These are phyloP conservation scores for Sinopyrophorus schimmeli DNA, from an alignment of 2,888 invertebrate species.

Conservation along the genomic window DNA sequence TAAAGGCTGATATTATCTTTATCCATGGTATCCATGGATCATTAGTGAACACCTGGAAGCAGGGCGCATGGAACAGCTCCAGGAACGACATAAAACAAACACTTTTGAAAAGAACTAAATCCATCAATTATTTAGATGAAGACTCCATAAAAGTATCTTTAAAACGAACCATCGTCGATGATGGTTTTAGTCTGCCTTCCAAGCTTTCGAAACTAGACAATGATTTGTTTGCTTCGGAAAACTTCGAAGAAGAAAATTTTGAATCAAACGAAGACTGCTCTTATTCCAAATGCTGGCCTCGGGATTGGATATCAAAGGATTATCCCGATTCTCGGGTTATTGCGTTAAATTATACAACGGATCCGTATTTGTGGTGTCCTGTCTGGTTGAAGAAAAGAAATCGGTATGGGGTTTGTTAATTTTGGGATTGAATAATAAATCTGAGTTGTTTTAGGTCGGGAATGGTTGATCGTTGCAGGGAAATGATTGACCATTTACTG, in stretches of 20 bases:
- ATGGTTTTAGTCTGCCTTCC: conserved; percentile 40
- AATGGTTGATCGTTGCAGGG: conserved; percentile 68
- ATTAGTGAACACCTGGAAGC: conserved; percentile 80
- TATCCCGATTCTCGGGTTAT: conserved; percentile 77
- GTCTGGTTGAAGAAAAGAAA: conserved; percentile 71
- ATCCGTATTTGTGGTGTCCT: conserved; percentile 75
- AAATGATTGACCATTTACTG: conserved; percentile 69
- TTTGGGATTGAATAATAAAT: neutral
- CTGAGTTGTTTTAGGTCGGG: conserved; percentile 57
- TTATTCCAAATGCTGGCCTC: conserved; percentile 78
- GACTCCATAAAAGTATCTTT: too few species aligned
- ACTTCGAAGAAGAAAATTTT: conserved; percentile 8
- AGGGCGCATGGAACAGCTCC: conserved; percentile 66
- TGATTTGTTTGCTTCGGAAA: conserved; percentile 36
- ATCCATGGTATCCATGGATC: conserved; percentile 83
- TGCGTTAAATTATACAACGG: conserved; percentile 81
- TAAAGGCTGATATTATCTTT: conserved; percentile 73
- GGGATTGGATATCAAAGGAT: conserved; percentile 82
- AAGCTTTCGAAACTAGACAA: conserved; percentile 42
- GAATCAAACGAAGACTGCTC: conserved; percentile 43
- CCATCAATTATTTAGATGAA: conserved; percentile 41
- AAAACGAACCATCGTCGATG: conserved; percentile 43
- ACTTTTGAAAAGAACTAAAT: conserved; percentile 42
- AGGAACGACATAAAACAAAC: conserved; percentile 47
- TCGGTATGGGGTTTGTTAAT: conserved; percentile 54